Percentiles rank a stretch among this genome's conserved stretches.
Evolutionary conservation across 2,113 vertebrate species (phyloP).

Genomic region (Calidris pygmaea): DNA sequence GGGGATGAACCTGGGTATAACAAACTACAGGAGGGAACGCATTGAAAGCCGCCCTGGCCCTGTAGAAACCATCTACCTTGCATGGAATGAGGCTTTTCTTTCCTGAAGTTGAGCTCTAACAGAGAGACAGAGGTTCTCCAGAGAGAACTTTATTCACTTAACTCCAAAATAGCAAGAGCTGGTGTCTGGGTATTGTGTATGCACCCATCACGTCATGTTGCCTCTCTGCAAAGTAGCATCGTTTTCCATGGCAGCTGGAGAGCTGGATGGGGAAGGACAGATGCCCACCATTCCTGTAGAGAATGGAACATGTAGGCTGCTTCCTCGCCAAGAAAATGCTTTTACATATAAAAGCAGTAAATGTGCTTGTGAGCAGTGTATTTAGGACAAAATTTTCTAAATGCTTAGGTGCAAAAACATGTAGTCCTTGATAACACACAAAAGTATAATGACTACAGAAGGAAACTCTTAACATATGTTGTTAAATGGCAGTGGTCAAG

Average conservation of each 20-base stretch:
- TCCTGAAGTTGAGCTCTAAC: not conserved
- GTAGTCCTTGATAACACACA: not conserved
- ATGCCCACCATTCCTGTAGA: not conserved
- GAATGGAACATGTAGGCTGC: not conserved
- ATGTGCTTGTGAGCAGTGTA: not conserved
- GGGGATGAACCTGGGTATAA: not conserved
- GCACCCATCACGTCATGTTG: too few relatives aligned
- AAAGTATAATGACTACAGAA: not conserved
- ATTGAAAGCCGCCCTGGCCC: not conserved
- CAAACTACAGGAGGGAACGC: not conserved
- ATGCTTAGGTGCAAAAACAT: not conserved
- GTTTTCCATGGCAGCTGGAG: not conserved
- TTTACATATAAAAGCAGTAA: not conserved
- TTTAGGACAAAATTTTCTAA: not conserved
- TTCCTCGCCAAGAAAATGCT: not conserved
- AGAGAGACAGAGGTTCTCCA: not conserved
- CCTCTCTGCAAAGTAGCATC: not conserved
- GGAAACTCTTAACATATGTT: not conserved
- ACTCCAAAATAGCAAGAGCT: not conserved
- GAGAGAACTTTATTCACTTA: too few relatives aligned
- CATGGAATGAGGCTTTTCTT: not conserved
- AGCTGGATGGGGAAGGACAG: not conserved
- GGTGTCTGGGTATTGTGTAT: too few relatives aligned
- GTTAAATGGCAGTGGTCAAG: not conserved
- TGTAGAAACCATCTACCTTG: not conserved